phyloP scores from a whole-genome alignment of 2,113 vertebrate genomes.

The Ia io region DNA sequence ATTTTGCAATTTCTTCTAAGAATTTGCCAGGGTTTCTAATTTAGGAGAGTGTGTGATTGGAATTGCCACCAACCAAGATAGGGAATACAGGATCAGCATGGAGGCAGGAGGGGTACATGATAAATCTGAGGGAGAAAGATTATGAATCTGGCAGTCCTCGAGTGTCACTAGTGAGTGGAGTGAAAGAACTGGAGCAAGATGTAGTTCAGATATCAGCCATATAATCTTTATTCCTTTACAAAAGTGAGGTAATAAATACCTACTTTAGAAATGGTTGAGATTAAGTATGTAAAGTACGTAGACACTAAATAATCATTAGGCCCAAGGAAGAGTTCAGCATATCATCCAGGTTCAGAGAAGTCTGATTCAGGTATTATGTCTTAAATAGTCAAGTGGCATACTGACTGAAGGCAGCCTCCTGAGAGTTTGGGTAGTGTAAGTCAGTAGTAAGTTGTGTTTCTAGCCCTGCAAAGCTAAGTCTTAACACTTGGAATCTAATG shows the following conservation, averaged over 20 bases:
- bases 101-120: neutral
- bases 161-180: neutral
- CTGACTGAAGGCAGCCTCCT: neutral
- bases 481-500: neutral
- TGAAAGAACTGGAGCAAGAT: neutral
- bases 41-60: neutral
- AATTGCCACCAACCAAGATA: neutral
- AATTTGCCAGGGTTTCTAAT: neutral
- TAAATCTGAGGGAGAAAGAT: neutral
- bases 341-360: neutral
- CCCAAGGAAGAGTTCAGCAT: neutral
- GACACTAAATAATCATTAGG: neutral
- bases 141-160: neutral
- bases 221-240: neutral
- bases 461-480: neutral
- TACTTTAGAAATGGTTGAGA: neutral
- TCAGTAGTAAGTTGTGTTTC: neutral
- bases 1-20: neutral
- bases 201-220: neutral
- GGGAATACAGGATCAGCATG: neutral
- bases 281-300: neutral
- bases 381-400: neutral
- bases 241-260: neutral
- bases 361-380: neutral
- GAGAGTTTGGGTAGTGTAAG: neutral